Base-by-base conservation (phyloP, 2,113 vertebrate species). In the Malurus elegans region DNA sequence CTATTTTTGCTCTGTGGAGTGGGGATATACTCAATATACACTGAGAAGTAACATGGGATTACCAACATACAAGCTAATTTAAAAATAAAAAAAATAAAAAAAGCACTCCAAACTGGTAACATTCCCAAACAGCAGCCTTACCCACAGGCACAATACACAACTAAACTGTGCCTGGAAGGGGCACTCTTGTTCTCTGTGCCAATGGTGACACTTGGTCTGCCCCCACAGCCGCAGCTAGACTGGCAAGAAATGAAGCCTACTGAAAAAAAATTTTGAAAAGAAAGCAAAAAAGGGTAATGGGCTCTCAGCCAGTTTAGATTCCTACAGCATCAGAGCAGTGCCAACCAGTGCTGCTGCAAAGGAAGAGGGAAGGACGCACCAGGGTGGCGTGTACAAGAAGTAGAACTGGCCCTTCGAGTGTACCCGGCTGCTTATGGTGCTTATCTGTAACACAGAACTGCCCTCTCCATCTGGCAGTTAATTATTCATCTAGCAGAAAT, bases 331-430 rank as follows among this genome's bases (percentile, higher is more conserved):
- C 36, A 60, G 56, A 64, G 56, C 71, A 80, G 29, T 58, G 65
- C 44, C 85, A 94, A 34, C 10, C 72, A 86, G 24, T 4, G 44
- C 12, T 74, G 79, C 79, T 40, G 36, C 45, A 73, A 74, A 86
- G 72, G 18, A 57, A 86, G 12, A 78, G 47, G 69, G 57, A 86
- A 86, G 67, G 83, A 83, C 2, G 1, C 42, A 71, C 4, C 64
- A 47, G 56, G 47, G 88, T 84, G 88, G 75, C 0, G 0, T 73
- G 66, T 90, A 34, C 26, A 92, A 72, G 79, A 76, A 78, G 91
- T 2, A 88, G 86, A 97, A 97, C 95, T 94, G 91, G 96, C 96
- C 95, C 72, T 93, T 94, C 94, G 10, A 84, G 92, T 88, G 91
- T 19, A 74, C 88, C 88, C 4, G 0, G 91, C 95, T 96, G 88